Evolutionary conservation across 2,113 vertebrate genomes (phyloP), one percentile per base, ranked within the genome.

Genomic region (Oryzias melastigma): DNA sequence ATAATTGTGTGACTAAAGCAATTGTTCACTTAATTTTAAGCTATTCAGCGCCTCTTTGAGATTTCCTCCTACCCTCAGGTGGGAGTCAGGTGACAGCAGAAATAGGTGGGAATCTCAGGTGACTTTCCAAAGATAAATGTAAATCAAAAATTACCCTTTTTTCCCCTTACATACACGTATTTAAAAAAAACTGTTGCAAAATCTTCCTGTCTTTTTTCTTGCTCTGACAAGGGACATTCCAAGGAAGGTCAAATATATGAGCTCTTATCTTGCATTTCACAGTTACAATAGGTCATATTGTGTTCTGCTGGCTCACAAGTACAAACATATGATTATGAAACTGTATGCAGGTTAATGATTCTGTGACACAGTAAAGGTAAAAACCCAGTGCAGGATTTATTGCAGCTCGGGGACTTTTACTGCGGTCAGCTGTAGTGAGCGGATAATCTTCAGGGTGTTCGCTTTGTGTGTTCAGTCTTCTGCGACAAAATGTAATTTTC

Each of bases 1-100:
- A 87, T 91, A 90, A 91, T 90, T 87, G 86, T 90, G 86, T 88
- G 90, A 90, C 90, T 88, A 91, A 91, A 90, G 82, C 88, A 89
- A 91, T 91, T 93, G 90, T 92, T 91, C 90, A 83, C 78, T 89
- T 89, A 90, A 90, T 88, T n/a, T 90, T 87, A 90, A 84, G 79
- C 64, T 76, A 82, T 87, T 90, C 79, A 60, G 78, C 17, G 29
- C 71, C 65, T 79, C 71, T 69, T 10, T 59, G 24, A 64, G 58
- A 49, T 58, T 70, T 63, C 68, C 69, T 65, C 17, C 59, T 44
- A n/a, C 66, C 68, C 87, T 83, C 79, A 87, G 89, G 89, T 87
- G 80, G 56, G 55, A 73, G 66, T 80, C 85, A 86, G 87, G 81
- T 85, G 78, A 79, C 66, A 55, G 62, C 65, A 48, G 19, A 52